These are phyloP conservation scores for Poeciliopsis occidentalis DNA, from an alignment of 2,113 vertebrate species.

Conservation along the genomic window DNA sequence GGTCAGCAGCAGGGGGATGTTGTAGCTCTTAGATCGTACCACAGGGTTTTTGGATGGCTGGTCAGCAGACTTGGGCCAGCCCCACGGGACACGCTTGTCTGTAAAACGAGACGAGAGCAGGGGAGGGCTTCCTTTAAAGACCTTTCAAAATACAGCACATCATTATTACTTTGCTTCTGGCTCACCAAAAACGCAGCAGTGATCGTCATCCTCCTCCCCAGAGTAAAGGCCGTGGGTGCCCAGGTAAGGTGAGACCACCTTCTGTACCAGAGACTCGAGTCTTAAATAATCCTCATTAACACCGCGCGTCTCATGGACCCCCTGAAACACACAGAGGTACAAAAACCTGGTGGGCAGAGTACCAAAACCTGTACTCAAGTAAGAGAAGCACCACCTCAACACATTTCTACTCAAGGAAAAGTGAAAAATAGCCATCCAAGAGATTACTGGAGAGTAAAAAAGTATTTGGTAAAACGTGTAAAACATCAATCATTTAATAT, in stretches of 20 bases:
- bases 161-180: conserved; percentile 12
- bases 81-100: conserved; percentile 89
- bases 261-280: conserved; percentile 91
- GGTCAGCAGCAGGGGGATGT: conserved; percentile 90
- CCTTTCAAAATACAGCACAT: not conserved
- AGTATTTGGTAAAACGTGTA: too few relatives aligned
- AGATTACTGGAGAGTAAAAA: too few relatives aligned
- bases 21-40: conserved; percentile 96
- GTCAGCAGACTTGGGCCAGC: conserved; percentile 86
- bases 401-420: too few relatives aligned
- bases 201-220: conserved; percentile 59
- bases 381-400: too few relatives aligned
- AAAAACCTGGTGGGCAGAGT: not conserved
- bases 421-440: too few relatives aligned
- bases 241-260: conserved; percentile 84
- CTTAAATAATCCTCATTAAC: conserved; percentile 93
- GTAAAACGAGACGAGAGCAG: conserved; percentile 30
- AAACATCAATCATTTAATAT: too few relatives aligned
- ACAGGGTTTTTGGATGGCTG: conserved; percentile 88
- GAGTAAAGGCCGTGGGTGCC: conserved; percentile 91
- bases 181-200: conserved; percentile 89
- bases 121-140: not conserved
- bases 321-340: conserved; percentile 48
- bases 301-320: conserved; percentile 81
- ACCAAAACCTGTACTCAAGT: too few relatives aligned